These are phyloP conservation scores for Globodera ellingtonae DNA, from an alignment of 1,140 invertebrate species.

Conservation along the genomic window DNA sequence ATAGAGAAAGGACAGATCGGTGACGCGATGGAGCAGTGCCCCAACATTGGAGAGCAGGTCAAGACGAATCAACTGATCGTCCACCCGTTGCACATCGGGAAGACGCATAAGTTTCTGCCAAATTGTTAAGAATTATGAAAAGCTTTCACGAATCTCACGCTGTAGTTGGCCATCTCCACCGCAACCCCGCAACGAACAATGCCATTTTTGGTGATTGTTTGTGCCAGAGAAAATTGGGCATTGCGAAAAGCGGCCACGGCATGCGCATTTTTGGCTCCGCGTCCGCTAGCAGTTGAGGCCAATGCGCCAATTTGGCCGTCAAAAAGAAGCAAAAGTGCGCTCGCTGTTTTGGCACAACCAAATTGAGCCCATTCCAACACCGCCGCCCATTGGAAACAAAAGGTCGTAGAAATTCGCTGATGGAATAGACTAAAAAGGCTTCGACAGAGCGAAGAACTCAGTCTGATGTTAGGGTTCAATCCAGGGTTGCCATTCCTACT, in stretches of 20 bases:
- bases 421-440: background rate
- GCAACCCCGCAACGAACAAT: conserved; percentile 67
- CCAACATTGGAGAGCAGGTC: conserved; percentile 64
- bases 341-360: conserved; percentile 28
- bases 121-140: conserved; percentile 4
- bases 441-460: too few relatives aligned
- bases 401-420: conserved; percentile 73
- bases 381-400: conserved; percentile 70
- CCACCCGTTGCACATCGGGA: conserved; percentile 44
- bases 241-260: conserved; percentile 68
- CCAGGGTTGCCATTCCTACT: too few relatives aligned
- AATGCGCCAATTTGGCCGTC: conserved; percentile 71
- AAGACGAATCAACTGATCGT: conserved; percentile 73
- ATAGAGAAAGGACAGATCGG: conserved; percentile 78
- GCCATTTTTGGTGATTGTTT: conserved; percentile 69
- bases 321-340: conserved; percentile 29
- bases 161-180: conserved; percentile 57
- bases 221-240: conserved; percentile 67
- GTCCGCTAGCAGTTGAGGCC: conserved; percentile 68
- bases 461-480: too few relatives aligned
- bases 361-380: conserved; percentile 70
- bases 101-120: conserved; percentile 65
- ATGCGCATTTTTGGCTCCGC: conserved; percentile 62
- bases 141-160: conserved; percentile 22
- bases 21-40: conserved; percentile 70